Conservation (phyloP, 2,113 vertebrate species). For the Morone chrysops region DNA sequence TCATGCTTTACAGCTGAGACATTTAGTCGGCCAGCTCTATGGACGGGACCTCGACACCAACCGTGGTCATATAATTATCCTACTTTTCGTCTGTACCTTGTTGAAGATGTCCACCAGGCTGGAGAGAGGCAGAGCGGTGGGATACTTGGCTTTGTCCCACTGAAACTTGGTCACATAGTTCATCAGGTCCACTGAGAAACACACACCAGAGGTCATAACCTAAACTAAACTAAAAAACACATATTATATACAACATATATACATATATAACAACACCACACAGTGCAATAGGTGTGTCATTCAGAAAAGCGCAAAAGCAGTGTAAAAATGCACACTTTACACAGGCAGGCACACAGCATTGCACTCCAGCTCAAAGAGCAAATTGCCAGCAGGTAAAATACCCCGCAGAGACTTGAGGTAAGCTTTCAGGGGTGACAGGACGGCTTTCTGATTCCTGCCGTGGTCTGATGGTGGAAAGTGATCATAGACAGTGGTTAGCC, state of each 20-base stretch:
- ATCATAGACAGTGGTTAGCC: slow-evolving; percentile 41
- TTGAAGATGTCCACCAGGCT: slow-evolving; percentile 89
- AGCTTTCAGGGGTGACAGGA: slow-evolving; percentile 65
- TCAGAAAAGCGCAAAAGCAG: not conserved
- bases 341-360: not conserved
- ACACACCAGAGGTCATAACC: not conserved
- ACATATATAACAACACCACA: not conserved
- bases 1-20: too few relatives aligned
- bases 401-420: slow-evolving; percentile 78
- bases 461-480: slow-evolving; percentile 65
- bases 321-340: not conserved
- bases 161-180: slow-evolving; percentile 93
- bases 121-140: slow-evolving; percentile 90
- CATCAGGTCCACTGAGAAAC: slow-evolving; percentile 88
- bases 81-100: slow-evolving; percentile 85
- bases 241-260: not conserved
- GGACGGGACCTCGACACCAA: too few relatives aligned
- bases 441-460: slow-evolving; percentile 53
- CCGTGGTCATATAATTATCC: not conserved
- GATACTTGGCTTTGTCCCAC: slow-evolving; percentile 98
- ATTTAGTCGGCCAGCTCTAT: too few relatives aligned
- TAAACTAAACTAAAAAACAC: not conserved
- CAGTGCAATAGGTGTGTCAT: not conserved
- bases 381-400: slow-evolving; percentile 57
- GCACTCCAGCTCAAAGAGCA: slow-evolving; percentile 44